Base-by-base conservation (phyloP, 2,888 invertebrate species). In the Ypsolopha sequella region DNA sequence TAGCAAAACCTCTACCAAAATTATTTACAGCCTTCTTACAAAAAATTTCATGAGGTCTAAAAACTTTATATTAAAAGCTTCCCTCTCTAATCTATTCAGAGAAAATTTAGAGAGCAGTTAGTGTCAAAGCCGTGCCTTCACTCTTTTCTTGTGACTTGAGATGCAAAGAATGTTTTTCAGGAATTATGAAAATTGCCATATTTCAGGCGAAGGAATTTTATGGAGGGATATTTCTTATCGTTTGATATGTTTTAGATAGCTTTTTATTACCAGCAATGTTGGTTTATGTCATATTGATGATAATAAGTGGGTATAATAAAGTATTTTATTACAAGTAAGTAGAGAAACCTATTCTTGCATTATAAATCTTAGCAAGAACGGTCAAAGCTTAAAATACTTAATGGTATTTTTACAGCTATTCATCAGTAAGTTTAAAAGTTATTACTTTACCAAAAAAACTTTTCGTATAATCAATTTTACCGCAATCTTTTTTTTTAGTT, bases 101-200 rank as follows among this genome's bases (percentile, higher is more conserved):
- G 62, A 64, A 58, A 68, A 73, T 73, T 74, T 73, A 70, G 63
- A 63, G 63, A 64, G 66, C 64, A 65, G 66, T 74, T 74, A 73
- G 62, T 68, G 73, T 71, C 74, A 67, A 63, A 65, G 64, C 61
- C 58, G 54, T 58, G 62, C 65, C 59, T 63, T 64, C 64, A 64
- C 63, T 66, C 60, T 60, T 70, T 66, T 62, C 63, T 69, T 64
- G 60, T 58, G 51, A 53, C 43, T n/a, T 34, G 43, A 34, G 35
- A 41, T 54, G 58, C 57, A 53, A 56, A 59, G 60, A 67, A 69
- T 65, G 62, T 68, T 60, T 61, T 64, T 60, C 60, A 43, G 60
- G 60, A 59, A 66, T 64, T 65, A 57, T 59, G 56, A 60, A 60
- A 61, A 65, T 66, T 62, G 60, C 57, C 60, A 58, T 57, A 58